These are phyloP conservation scores for Mesorhabditis spiculigera DNA, from an alignment of 2,888 invertebrate genomes.

Conservation along the genomic window DNA sequence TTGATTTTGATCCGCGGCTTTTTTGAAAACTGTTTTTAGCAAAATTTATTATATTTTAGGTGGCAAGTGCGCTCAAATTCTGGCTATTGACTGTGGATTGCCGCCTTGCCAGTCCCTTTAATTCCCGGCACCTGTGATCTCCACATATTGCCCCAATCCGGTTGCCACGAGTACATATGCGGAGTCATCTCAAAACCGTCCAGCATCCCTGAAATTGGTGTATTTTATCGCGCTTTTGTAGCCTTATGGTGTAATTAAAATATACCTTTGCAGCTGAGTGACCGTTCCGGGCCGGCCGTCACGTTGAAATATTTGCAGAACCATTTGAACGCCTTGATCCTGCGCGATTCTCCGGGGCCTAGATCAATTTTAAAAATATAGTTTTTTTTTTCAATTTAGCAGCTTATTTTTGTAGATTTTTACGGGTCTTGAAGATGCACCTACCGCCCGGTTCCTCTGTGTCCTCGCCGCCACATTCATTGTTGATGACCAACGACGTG, in stretches of 20 bases:
- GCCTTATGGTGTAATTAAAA: neutral
- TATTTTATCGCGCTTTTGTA: neutral
- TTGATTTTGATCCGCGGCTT: too few species aligned
- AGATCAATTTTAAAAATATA: too few species aligned
- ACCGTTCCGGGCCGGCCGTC: constrained; percentile 26
- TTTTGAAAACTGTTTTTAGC: too few species aligned
- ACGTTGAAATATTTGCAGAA: constrained; percentile 47
- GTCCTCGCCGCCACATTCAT: constrained; percentile 51
- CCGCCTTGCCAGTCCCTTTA: too few species aligned
- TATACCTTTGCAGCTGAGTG: constrained; percentile 36
- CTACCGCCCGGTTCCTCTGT: constrained; percentile 24
- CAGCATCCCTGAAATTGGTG: constrained; percentile 35
- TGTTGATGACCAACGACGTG: constrained; percentile 48
- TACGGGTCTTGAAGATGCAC: neutral
- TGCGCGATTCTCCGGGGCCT: constrained; percentile 49
- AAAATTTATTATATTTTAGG: too few species aligned
- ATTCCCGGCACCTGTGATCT: neutral
- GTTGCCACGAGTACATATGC: constrained; percentile 42
- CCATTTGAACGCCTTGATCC: constrained; percentile 55
- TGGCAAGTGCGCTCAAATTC: too few species aligned
- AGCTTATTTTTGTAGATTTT: too few species aligned
- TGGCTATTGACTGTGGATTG: too few species aligned
- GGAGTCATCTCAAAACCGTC: constrained; percentile 34
- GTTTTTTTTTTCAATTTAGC: too few species aligned
- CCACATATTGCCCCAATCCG: constrained; percentile 48